Conservation (phyloP, 2,113 vertebrate genomes). For the Rhynchomys soricoides region DNA sequence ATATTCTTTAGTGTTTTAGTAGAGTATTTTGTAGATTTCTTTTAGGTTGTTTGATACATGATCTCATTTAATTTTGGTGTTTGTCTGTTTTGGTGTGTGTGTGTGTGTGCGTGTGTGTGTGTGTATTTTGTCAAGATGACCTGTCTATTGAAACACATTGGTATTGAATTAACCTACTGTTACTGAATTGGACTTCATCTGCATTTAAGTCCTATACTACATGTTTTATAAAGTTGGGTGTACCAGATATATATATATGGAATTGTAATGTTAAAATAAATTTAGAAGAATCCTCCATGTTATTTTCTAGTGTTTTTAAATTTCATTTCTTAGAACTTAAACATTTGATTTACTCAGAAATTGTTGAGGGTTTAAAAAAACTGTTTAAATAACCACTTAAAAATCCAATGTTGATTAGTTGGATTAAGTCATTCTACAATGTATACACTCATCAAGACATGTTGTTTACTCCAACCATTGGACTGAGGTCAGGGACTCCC, state of each 20-base stretch:
- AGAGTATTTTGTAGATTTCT: background rate
- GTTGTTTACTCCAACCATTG: background rate
- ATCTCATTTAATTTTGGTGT: background rate
- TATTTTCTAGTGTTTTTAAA: conserved; percentile 15
- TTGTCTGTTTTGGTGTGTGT: background rate
- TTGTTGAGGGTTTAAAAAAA: background rate
- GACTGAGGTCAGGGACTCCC: too few species aligned
- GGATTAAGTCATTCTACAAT: background rate
- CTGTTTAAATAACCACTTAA: background rate
- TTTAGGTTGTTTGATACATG: background rate
- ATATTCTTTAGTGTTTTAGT: background rate
- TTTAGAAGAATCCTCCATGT: background rate
- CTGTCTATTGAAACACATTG: background rate
- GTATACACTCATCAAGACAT: background rate
- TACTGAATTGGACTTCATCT: background rate
- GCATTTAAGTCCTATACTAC: background rate
- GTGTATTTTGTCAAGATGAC: background rate
- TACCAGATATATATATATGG: background rate
- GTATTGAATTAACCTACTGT: background rate
- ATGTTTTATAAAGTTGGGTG: background rate
- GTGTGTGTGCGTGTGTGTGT: background rate
- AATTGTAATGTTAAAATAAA: conserved; percentile 34
- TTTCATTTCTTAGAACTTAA: conserved; percentile 33
- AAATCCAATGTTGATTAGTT: background rate
- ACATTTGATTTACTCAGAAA: background rate